phyloP scores from a whole-genome alignment of 2,888 invertebrate species.

The Drosophila conformis region DNA sequence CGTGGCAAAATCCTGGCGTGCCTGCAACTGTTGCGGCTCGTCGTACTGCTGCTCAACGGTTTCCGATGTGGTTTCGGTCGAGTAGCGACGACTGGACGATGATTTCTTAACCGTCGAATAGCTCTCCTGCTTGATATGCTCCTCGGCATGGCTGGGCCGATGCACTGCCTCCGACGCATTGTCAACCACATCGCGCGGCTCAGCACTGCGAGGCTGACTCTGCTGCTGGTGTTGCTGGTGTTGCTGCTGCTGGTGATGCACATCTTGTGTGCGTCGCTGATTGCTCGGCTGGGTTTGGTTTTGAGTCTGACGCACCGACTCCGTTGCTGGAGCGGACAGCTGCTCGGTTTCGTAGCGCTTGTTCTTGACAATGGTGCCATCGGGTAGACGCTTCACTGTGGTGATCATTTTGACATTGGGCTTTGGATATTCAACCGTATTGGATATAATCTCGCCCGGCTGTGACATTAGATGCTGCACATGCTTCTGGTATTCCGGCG shows the following conservation, averaged over 20 bases:
- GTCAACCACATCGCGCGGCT: conserved; percentile 75
- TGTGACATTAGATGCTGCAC: conserved; percentile 82
- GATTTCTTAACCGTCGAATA: conserved; percentile 80
- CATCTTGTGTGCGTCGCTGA: conserved; percentile 57
- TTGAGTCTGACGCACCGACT: conserved; percentile 57
- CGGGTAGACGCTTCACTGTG: conserved; percentile 88
- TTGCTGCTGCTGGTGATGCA: conserved; percentile 26
- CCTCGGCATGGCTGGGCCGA: conserved; percentile 56
- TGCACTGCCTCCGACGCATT: conserved; percentile 69
- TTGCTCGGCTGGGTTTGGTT: conserved; percentile 41
- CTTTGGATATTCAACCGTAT: conserved; percentile 88
- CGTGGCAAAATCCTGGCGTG: conserved; percentile 67
- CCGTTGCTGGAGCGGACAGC: conserved; percentile 49
- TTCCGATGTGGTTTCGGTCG: conserved; percentile 83
- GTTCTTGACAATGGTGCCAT: conserved; percentile 89
- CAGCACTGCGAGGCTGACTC: conserved; percentile 8
- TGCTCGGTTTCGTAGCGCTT: conserved; percentile 88
- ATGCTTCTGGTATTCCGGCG: conserved; percentile 83
- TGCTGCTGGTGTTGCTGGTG: conserved; percentile 10
- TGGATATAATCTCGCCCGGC: conserved; percentile 86
- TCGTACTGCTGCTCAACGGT: conserved; percentile 79
- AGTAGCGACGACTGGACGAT: conserved; percentile 79
- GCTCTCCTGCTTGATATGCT: conserved; percentile 65
- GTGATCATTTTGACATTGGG: conserved; percentile 89
- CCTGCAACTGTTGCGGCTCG: conserved; percentile 40